Conservation (phyloP, 2,113 vertebrate genomes). For the Arizona elegans region DNA sequence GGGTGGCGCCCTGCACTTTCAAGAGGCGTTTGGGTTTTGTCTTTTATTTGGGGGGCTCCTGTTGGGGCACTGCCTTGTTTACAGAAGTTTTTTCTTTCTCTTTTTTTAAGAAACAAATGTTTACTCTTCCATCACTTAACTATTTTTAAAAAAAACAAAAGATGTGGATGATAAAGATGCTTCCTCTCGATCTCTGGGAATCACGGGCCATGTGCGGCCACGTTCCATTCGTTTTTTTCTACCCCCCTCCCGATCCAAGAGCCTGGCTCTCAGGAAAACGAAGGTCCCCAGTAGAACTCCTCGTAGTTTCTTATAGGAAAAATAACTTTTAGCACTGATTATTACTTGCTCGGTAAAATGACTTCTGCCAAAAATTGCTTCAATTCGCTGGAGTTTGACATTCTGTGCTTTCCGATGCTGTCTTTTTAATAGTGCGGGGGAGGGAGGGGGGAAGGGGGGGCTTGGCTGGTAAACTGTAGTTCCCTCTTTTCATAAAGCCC, state of each 20-base stretch:
- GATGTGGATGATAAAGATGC: slow-evolving; percentile 84
- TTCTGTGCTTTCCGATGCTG: slow-evolving; percentile 88
- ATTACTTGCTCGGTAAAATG: slow-evolving; percentile 89
- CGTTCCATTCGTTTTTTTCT: slow-evolving; percentile 80
- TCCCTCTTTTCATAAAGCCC: slow-evolving; percentile 64
- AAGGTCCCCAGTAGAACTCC: slow-evolving; percentile 81
- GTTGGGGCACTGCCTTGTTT: slow-evolving; percentile 90
- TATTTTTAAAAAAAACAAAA: slow-evolving; percentile 77
- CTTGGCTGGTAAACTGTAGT: slow-evolving; percentile 76
- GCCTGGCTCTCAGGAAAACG: slow-evolving; percentile 99
- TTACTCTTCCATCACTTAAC: slow-evolving; percentile 98
- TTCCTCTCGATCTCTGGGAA: slow-evolving; percentile 97
- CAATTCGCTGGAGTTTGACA: slow-evolving; percentile 87
- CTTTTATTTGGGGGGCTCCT: slow-evolving; percentile 71
- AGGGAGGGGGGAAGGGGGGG: slow-evolving; percentile 67
- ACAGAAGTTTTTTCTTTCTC: slow-evolving; percentile 81
- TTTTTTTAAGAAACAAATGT: slow-evolving; percentile 86
- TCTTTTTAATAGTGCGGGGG: slow-evolving; percentile 80
- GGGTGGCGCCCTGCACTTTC: slow-evolving; percentile 94
- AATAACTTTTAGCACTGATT: slow-evolving; percentile 97
- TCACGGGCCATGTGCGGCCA: slow-evolving; percentile 98
- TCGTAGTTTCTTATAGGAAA: slow-evolving; percentile 91
- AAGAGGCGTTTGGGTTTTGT: slow-evolving; percentile 93
- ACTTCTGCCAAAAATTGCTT: slow-evolving; percentile 99
- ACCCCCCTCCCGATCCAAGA: slow-evolving; percentile 94